Base-by-base conservation (phyloP, 2,888 invertebrate species). In the Colostygia pectinataria region DNA sequence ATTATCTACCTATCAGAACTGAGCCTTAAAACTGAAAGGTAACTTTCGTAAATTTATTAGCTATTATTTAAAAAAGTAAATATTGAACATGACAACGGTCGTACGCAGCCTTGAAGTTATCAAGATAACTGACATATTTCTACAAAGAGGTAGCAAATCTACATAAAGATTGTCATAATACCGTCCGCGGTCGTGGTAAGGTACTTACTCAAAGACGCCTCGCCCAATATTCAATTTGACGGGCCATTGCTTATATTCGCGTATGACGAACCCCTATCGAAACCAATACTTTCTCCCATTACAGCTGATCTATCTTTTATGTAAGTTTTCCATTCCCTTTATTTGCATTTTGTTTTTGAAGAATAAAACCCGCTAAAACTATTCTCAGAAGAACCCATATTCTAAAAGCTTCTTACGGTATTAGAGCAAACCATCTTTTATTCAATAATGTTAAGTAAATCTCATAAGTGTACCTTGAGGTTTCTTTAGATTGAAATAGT, bases 191-290 rank as follows among this genome's bases (percentile, higher is more conserved):
- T 13, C 51, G 38, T 49, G 29, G 51, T 46, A 53, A 37, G 45
- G 31, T 31, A 47, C 36, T 24, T 48, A 53, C 53, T 57, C 59
- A 61, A 61, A 67, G 68, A 66, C 58, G 72, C 66, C 62, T 61
- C 65, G 56, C 63, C 67, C 66, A 74, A 78, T 77, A 81, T 81
- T 80, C 77, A 82, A 82, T 82, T 82, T 79, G 78, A 73, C 77
- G 79, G 80, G 67, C 80, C 80, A 79, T 79, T 83, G 83, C 79
- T 80, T 79, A 80, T 73, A 73, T 68, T 65, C 71, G 71, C 63
- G 66, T 68, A 65, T 68, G 77, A 74, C 72, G 75, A 69, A 70
- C 70, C 74, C 66, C 68, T 73, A 57, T 52, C 72, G 64, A 68
- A 65, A 59, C 64, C 68, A 63, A 76, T 71, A 73, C 71, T 70